Percentiles rank a stretch among this genome's conserved stretches.
phyloP scores from a whole-genome alignment of 2,113 vertebrate species.

The Elanus axillaris region DNA sequence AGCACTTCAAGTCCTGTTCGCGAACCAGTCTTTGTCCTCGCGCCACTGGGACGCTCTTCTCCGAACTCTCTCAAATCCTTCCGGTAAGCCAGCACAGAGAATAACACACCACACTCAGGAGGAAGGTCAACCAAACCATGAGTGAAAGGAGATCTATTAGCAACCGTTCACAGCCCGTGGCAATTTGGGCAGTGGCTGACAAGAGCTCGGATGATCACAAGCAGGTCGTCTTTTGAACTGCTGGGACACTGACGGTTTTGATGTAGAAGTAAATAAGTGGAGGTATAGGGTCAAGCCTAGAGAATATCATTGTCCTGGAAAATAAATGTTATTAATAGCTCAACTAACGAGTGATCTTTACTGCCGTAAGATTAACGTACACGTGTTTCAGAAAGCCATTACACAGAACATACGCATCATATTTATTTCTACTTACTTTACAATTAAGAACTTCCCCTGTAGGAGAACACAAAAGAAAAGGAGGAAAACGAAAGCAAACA shows the following conservation, averaged over 20 bases:
- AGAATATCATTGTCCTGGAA: background rate
- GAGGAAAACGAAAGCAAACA: background rate
- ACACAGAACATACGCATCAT: background rate
- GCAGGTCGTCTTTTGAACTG: background rate
- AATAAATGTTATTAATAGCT: background rate
- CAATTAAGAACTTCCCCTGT: background rate
- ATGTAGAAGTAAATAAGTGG: background rate
- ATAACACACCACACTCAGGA: background rate
- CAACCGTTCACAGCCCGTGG: fast-evolving
- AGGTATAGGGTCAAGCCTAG: background rate
- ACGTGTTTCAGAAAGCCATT: background rate
- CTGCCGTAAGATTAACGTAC: background rate
- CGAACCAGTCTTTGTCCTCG: background rate
- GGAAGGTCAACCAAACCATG: background rate
- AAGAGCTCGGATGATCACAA: background rate
- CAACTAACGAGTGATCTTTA: background rate
- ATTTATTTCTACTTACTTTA: constrained; percentile 36
- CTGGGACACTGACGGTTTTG: background rate
- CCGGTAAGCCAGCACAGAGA: background rate
- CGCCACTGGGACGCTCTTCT: background rate
- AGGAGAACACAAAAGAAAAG: background rate
- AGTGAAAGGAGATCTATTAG: background rate
- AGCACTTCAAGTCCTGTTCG: background rate
- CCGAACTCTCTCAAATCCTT: background rate
- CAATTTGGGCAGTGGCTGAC: background rate